These are phyloP conservation scores for Todus mexicanus DNA, from an alignment of 2,797 vertebrate genomes.

Conservation along the genomic window DNA sequence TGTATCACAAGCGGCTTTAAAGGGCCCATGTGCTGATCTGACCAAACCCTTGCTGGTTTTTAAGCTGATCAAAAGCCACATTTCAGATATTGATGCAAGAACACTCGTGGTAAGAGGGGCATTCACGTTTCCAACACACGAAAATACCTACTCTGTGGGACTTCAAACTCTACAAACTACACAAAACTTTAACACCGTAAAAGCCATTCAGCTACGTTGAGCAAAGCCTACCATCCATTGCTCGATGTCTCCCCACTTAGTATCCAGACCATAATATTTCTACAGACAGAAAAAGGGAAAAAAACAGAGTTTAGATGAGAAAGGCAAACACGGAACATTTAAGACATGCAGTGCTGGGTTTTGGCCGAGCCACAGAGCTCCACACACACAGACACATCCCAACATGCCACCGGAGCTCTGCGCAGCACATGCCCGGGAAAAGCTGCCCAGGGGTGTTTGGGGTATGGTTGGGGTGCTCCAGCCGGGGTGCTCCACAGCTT, in stretches of 20 bases:
- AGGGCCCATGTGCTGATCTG: neutral
- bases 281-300: conserved; percentile 72
- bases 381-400: neutral
- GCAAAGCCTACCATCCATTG: conserved; percentile 93
- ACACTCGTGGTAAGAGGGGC: neutral
- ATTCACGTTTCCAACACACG: neutral
- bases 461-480: accelerated
- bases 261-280: conserved; percentile 94
- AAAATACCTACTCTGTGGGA: neutral
- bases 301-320: conserved; percentile 61
- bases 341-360: neutral
- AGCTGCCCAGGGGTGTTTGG: neutral
- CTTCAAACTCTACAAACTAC: neutral
- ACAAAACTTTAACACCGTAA: neutral
- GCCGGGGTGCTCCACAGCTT: accelerated
- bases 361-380: neutral
- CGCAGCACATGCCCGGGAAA: accelerated
- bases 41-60: neutral
- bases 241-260: conserved; percentile 96
- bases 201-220: neutral
- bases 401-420: neutral
- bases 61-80: neutral
- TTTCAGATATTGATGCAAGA: neutral
- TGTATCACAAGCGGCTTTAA: neutral
- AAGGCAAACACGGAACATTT: neutral